Conservation (phyloP, 2,888 invertebrate species). For the Platypus cylindrus region DNA sequence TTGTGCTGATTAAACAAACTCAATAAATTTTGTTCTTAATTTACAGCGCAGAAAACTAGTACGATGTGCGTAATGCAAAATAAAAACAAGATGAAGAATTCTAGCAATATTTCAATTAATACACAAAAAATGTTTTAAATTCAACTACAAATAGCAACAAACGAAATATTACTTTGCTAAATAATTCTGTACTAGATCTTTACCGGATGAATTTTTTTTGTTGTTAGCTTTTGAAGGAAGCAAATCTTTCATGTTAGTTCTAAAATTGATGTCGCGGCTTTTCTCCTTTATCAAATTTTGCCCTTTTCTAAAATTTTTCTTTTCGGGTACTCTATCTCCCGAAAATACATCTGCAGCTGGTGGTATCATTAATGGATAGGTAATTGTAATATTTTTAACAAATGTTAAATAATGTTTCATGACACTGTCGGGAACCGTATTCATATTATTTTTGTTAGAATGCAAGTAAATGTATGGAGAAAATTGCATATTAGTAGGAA, state of each 20-base stretch:
- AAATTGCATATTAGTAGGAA: conserved; percentile 22
- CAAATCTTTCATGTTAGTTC: conserved; percentile 31
- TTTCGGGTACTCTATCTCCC: conserved; percentile 26
- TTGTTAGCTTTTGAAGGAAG: conserved; percentile 27
- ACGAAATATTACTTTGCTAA: conserved; percentile 3
- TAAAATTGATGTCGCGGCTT: conserved; percentile 34
- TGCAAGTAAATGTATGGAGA: conserved; percentile 30
- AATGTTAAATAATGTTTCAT: conserved; percentile 22
- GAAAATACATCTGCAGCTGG: too few species aligned
- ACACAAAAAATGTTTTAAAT: neutral
- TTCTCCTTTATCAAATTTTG: conserved; percentile 37
- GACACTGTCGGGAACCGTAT: conserved; percentile 26
- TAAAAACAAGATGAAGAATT: too few species aligned
- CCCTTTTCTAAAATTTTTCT: conserved; percentile 29
- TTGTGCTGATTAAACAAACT: too few species aligned
- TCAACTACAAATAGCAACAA: neutral
- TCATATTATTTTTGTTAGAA: conserved; percentile 28
- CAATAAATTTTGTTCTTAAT: too few species aligned
- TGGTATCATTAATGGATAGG: conserved; percentile 57
- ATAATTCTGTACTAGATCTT: conserved; percentile 19
- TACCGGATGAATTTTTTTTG: conserved; percentile 20
- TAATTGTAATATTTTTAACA: conserved; percentile 36
- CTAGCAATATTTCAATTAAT: neutral
- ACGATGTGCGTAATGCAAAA: too few species aligned
- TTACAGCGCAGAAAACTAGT: too few species aligned